Conservation (phyloP, 1,140 invertebrate species). For the Hyles vespertilio region DNA sequence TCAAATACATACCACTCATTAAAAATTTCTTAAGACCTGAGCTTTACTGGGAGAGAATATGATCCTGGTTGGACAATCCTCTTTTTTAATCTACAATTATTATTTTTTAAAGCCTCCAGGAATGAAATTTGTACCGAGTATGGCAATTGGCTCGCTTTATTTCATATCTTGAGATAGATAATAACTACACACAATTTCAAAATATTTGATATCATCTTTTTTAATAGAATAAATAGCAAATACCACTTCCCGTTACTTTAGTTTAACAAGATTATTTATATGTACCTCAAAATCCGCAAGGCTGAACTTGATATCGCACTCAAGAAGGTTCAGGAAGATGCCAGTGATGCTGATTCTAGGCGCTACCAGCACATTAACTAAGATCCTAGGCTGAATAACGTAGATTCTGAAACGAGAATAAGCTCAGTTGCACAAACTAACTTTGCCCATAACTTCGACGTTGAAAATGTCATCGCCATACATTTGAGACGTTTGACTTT, state of each 20-base stretch:
- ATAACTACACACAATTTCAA: no score
- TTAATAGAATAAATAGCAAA: background rate
- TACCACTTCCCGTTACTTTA: no score
- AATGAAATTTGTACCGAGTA: no score
- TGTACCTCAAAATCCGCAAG: conserved; percentile 4
- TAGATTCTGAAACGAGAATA: conserved; percentile 14
- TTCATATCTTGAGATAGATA: no score
- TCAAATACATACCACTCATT: background rate
- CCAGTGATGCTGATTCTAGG: conserved; percentile 6
- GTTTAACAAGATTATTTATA: background rate
- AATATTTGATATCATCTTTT: background rate
- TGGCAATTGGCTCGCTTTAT: no score
- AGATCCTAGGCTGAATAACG: conserved; percentile 14
- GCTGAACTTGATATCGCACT: conserved; percentile 8
- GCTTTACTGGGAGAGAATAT: background rate
- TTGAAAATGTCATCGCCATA: no score
- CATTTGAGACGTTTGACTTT: no score
- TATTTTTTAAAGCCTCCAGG: no score
- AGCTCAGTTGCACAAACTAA: no score
- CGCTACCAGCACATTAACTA: conserved; percentile 1
- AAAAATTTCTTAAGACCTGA: no score
- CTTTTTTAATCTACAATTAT: no score
- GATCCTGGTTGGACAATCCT: background rate
- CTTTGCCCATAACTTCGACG: no score
- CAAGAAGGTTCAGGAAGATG: conserved; percentile 4